phyloP scores from a whole-genome alignment of 2,888 invertebrate species.

The Xestia c-nigrum region DNA sequence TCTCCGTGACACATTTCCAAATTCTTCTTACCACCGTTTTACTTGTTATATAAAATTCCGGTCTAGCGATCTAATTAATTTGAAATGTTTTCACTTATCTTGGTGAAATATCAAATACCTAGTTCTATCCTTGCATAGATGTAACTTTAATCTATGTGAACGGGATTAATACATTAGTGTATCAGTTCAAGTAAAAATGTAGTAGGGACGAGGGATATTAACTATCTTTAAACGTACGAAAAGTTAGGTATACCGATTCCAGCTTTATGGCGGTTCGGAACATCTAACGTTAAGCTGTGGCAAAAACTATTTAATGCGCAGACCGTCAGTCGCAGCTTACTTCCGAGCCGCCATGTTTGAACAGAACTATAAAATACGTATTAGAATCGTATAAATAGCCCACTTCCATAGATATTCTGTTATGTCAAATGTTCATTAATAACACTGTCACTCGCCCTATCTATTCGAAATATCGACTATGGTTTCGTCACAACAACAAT shows the following conservation, averaged over 20 bases:
- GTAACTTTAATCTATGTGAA: constrained; percentile 34
- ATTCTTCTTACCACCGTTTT: constrained; percentile 13
- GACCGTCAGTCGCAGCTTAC: background rate
- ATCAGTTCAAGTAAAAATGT: constrained; percentile 13
- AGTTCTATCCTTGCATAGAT: constrained; percentile 11
- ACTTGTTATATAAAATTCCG: constrained; percentile 3
- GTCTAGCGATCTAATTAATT: constrained; percentile 48
- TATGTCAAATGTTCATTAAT: background rate
- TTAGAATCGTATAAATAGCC: background rate
- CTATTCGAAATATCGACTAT: constrained; percentile 15
- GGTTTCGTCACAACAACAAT: constrained; percentile 30
- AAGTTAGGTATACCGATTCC: background rate
- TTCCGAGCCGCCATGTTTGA: background rate
- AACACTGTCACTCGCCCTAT: constrained; percentile 6
- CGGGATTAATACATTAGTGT: constrained; percentile 50
- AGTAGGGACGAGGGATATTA: constrained; percentile 21
- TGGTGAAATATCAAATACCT: constrained; percentile 10
- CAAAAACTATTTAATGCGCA: background rate
- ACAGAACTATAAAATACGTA: background rate
- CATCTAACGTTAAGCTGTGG: background rate
- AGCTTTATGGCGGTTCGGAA: background rate
- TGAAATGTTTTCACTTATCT: constrained; percentile 8
- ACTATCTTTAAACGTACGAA: background rate
- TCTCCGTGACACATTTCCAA: constrained; percentile 9
- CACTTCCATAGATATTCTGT: background rate